phyloP scores from a whole-genome alignment of 2,113 vertebrate species.

The Caloenas nicobarica region DNA sequence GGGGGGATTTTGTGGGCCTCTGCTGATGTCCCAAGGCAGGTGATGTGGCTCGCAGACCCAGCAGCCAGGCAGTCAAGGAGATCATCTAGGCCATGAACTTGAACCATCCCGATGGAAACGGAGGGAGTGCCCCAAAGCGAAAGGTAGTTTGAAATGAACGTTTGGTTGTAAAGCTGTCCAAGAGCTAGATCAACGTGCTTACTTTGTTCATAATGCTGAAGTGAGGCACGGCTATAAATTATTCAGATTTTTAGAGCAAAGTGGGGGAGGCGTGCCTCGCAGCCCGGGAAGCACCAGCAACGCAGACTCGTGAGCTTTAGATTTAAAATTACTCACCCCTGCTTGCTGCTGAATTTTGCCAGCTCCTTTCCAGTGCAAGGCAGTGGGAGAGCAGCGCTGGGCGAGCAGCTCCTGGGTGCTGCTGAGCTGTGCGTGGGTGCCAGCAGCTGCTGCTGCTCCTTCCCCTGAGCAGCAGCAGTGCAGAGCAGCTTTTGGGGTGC shows the following conservation, averaged over 20 bases:
- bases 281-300: neutral
- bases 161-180: neutral
- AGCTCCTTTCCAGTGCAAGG: neutral
- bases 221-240: neutral
- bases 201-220: neutral
- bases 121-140: fast-evolving
- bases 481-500: neutral
- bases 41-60: neutral
- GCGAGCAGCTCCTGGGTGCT: neutral
- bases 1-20: neutral
- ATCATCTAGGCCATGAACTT: neutral
- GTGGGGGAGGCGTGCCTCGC: neutral
- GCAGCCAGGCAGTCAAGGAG: neutral
- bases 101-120: neutral
- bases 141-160: neutral
- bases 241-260: neutral
- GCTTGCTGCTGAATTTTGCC: neutral
- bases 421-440: neutral
- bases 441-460: neutral
- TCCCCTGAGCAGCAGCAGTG: fast-evolving
- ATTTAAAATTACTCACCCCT: neutral
- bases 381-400: neutral
- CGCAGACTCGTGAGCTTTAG: neutral
- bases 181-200: neutral
- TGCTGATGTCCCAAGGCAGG: neutral